Percentiles rank a stretch among this genome's conserved stretches.
Evolutionary conservation across 2,113 vertebrate species (phyloP).

Genomic region (Lamprotornis superbus): DNA sequence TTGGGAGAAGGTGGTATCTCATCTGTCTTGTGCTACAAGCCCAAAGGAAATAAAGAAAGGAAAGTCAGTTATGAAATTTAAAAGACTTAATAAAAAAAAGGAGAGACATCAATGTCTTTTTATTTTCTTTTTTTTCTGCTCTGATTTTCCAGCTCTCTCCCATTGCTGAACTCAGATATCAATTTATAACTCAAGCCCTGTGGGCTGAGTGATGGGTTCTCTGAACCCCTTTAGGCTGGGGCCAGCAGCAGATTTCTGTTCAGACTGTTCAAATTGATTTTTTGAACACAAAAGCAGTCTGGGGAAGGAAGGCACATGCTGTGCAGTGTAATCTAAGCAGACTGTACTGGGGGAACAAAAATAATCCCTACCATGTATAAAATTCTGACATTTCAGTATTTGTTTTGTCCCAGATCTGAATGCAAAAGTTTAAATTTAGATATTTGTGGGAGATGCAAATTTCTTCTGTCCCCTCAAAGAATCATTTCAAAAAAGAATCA

Average conservation of each 20-base stretch:
- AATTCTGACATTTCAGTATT: constrained; percentile 38
- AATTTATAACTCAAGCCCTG: background rate
- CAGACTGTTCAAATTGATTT: background rate
- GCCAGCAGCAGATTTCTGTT: background rate
- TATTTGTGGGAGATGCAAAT: constrained; percentile 49
- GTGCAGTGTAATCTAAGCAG: background rate
- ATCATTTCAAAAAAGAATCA: background rate
- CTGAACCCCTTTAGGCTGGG: background rate
- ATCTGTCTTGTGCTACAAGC: background rate
- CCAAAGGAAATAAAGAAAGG: background rate
- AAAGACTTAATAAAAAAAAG: background rate
- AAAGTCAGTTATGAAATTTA: background rate
- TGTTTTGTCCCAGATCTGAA: constrained; percentile 35
- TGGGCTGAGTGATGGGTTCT: background rate
- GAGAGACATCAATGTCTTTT: background rate
- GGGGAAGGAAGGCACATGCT: background rate
- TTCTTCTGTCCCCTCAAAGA: constrained; percentile 15
- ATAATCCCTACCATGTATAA: background rate
- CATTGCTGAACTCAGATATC: background rate
- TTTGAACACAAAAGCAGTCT: constrained; percentile 10
- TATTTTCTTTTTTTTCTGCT: background rate
- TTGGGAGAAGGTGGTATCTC: background rate
- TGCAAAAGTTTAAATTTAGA: constrained; percentile 41
- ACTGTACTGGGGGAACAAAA: background rate
- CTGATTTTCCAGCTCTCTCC: background rate